A percentile compares a stretch with the other conserved stretches of the same genome.
These are phyloP conservation scores for Nixonia krombeini DNA, from an alignment of 1,140 invertebrate genomes.

Conservation along the genomic window DNA sequence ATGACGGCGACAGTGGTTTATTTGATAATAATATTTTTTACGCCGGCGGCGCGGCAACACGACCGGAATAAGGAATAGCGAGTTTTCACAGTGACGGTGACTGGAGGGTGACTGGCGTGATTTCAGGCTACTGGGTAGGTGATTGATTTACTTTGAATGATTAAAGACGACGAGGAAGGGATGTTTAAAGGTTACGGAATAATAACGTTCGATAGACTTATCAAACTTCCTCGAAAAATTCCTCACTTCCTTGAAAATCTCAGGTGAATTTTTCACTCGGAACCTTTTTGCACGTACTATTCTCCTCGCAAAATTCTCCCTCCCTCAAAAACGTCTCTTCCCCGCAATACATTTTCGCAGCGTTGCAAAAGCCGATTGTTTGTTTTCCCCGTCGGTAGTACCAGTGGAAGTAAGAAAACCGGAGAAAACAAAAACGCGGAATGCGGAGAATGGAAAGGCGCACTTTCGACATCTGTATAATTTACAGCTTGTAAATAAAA, in stretches of 20 bases:
- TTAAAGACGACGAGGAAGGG: conserved; percentile 63
- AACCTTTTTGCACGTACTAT: no score
- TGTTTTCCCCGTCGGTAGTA: no score
- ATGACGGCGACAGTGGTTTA: conserved; percentile 3
- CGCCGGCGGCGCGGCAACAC: conserved; percentile 15
- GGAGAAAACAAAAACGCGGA: background rate
- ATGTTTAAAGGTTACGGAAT: conserved; percentile 48
- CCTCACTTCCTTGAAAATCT: conserved; percentile 32
- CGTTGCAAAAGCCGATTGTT: no score
- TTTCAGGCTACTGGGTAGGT: conserved; percentile 61
- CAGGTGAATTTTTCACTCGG: no score
- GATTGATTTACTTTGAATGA: conserved; percentile 73
- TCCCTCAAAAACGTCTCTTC: no score
- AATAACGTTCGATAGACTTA: conserved; percentile 70
- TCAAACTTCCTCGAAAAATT: conserved; percentile 66
- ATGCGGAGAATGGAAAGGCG: background rate
- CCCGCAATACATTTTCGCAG: no score
- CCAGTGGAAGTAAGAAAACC: no score
- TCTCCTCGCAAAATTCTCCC: no score
- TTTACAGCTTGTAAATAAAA: conserved; percentile 62
- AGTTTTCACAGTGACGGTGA: conserved; percentile 57
- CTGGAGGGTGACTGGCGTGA: conserved; percentile 66
- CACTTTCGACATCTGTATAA: conserved; percentile 50
- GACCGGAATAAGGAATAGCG: conserved; percentile 45
- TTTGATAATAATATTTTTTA: conserved; percentile 56